These are phyloP conservation scores for Sturmia bella DNA, from an alignment of 2,888 invertebrate species.

Conservation along the genomic window DNA sequence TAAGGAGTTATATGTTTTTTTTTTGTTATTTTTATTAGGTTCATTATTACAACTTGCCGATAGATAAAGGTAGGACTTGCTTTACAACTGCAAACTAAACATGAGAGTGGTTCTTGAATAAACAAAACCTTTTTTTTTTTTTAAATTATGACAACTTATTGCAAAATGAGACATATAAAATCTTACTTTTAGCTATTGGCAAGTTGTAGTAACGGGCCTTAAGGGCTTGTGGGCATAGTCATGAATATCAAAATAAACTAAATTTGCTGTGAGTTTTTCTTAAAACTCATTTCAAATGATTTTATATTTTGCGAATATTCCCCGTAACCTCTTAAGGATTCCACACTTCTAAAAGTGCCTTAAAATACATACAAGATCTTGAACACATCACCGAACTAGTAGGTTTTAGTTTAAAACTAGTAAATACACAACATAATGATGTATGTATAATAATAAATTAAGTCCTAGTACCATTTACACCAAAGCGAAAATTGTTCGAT, in stretches of 20 bases:
- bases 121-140: too few species aligned
- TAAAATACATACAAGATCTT: constrained; percentile 46
- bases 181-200: too few species aligned
- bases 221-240: neutral
- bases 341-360: constrained; percentile 62
- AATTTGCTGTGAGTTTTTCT: too few species aligned
- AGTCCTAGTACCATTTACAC: too few species aligned
- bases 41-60: neutral
- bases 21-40: too few species aligned
- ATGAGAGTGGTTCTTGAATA: too few species aligned
- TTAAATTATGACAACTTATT: neutral
- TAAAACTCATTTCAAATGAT: too few species aligned
- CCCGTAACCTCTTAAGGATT: constrained; percentile 47
- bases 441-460: constrained; percentile 1
- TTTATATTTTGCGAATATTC: too few species aligned
- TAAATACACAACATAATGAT: neutral
- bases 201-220: too few species aligned
- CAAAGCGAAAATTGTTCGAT: too few species aligned
- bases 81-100: too few species aligned
- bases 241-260: neutral
- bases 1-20: too few species aligned
- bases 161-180: neutral
- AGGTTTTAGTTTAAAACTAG: constrained; percentile 2
- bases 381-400: constrained; percentile 34
- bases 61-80: constrained; percentile 3